A percentile compares a stretch with the other conserved stretches of the same genome.
These are phyloP conservation scores for Tursiops truncatus DNA, from an alignment of 2,113 vertebrate species.

Conservation along the genomic window DNA sequence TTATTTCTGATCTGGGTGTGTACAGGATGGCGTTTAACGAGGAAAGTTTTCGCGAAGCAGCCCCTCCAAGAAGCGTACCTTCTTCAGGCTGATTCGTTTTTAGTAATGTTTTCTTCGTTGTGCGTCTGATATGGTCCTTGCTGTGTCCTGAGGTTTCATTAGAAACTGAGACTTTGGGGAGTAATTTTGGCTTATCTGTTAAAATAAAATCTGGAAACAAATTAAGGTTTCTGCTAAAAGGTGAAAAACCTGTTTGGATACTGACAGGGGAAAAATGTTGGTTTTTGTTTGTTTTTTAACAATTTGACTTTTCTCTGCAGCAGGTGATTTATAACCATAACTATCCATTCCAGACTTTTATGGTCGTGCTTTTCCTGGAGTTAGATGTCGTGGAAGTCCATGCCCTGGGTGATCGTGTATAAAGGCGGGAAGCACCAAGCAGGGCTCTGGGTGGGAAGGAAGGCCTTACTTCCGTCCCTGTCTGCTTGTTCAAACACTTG, in stretches of 20 bases:
- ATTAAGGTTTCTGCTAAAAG: background rate
- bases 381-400: background rate
- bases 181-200: background rate
- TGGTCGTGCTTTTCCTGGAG: background rate
- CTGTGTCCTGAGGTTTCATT: background rate
- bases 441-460: background rate
- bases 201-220: background rate
- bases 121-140: background rate
- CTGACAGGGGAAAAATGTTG: background rate
- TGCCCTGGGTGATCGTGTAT: background rate
- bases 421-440: background rate
- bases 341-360: background rate
- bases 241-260: background rate
- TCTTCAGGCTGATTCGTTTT: background rate
- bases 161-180: background rate
- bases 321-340: background rate
- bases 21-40: background rate
- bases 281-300: background rate
- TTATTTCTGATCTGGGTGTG: background rate
- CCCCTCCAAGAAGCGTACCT: background rate
- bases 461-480: too few species aligned
- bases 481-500: background rate
- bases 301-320: background rate
- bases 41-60: background rate
- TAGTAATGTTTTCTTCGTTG: background rate